Conservation (phyloP, 2,797 vertebrate species). For the Oophaga sylvatica region DNA sequence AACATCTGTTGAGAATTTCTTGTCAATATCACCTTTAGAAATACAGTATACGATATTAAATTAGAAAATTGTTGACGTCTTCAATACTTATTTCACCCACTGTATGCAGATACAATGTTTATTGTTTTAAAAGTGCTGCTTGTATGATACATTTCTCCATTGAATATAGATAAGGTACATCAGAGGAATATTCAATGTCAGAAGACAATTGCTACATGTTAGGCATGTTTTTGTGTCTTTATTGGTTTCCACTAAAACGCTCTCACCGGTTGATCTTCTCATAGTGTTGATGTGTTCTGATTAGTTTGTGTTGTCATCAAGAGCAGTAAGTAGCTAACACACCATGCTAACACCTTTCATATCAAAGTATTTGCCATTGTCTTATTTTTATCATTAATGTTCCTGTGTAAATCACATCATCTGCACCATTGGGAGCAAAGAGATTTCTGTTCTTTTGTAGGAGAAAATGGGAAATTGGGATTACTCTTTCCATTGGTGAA, state of each 20-base stretch:
- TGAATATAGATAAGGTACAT: background rate
- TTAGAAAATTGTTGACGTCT: no score
- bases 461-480: slow-evolving; percentile 28
- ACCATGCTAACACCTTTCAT: slow-evolving; percentile 37
- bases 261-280: slow-evolving; percentile 30
- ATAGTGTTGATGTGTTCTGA: slow-evolving; percentile 43
- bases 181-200: background rate
- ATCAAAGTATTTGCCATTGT: slow-evolving; percentile 37
- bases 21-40: no score
- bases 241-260: slow-evolving; percentile 23
- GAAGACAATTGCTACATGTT: slow-evolving; percentile 17
- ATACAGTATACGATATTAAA: no score
- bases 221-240: background rate
- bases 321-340: slow-evolving; percentile 37
- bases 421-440: slow-evolving; percentile 7
- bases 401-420: slow-evolving; percentile 41
- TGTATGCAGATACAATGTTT: background rate
- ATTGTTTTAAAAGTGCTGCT: background rate
- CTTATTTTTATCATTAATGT: slow-evolving; percentile 47
- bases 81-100: no score
- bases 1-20: no score
- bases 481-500: slow-evolving; percentile 39
- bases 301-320: slow-evolving; percentile 46
- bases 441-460: slow-evolving; percentile 30
- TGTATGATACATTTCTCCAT: background rate